Evolutionary conservation across 2,113 vertebrate species (phyloP), one percentile per base, ranked within the genome.

Genomic region (Narcine bancroftii): DNA sequence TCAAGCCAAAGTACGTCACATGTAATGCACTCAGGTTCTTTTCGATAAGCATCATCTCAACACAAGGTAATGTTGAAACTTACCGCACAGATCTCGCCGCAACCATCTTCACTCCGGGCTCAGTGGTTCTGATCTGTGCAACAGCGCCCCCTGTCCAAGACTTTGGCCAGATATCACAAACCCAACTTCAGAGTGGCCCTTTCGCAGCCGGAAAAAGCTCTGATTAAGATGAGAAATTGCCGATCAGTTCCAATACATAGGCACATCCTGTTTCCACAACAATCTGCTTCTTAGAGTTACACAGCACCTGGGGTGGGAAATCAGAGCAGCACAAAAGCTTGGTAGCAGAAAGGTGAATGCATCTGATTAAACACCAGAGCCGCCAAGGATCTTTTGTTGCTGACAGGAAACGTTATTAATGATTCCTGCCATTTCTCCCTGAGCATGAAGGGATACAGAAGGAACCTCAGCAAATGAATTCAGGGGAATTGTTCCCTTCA

Each of bases 381-480:
- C 97, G 97, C 97, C 94, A 93, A 53, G 92, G 93, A 94, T 94
- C 95, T 96, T 97, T 97, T 97, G 94, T 94, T 92, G 93, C 94
- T 97, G 97, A 97, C 97, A 98, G 96, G 96, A 97, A 97, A 95
- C 96, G 96, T 98, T 98, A 98, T 99, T 98, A 98, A 99, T 98
- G 97, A 96, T 97, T 96, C 96, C 95, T 96, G 94, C 95, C 94
- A 95, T 97, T 98, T 97, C 96, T 95, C 94, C 94, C 17, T 92
- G 94, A 94, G 94, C 94, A 96, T 91, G 47, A 91, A 91, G 45
- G 15, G 42, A 69, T 13, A 15, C 85, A 89, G 60, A 89, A 65
- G 85, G 60, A 89, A 91, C 9, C 63, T 45, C 42, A 69, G 42
- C 65, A 69, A 91, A 69, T 91, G 63, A 91, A 91, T 39, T 29